Base-by-base conservation (phyloP, 1,140 invertebrate genomes). In the Microplitis demolitor region DNA sequence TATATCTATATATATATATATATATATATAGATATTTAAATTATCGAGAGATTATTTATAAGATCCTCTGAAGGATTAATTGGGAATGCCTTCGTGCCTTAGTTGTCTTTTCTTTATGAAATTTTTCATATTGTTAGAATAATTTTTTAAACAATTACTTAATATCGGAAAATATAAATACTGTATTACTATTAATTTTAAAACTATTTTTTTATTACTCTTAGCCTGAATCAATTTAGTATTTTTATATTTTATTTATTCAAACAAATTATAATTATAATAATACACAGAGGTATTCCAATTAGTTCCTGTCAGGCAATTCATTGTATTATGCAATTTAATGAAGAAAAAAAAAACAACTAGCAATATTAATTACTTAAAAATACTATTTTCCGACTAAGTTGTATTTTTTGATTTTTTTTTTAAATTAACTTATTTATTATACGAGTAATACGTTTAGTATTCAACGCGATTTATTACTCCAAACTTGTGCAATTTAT, bases 1-100 rank as follows among this genome's bases (percentile, higher is more conserved):
- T 33, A 66, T 56, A 58, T 45, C n/a, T n/a, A n/a, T 6, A n/a
- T 66, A 16, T 72, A 61, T 33, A 66, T 56, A 58, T 45, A n/a
- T 6, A n/a, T 66, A 16, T 72, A 61, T 33, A 66, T 56, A 58
- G 33, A 58, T 45, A 61, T 68, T 33, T 62, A 56, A 45, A 61
- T 63, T 69, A 9, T 61, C 14, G n/a, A 67, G 53, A 24, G 14
- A 39, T 61, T 14, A 34, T 16, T 45, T 37, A 62, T 14, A 68
- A 14, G 58, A 72, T 75, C 74, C 74, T 76, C 74, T 76, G 73
- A 53, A 73, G 71, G 62, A 76, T 67, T 76, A 71, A 70, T 71
- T 72, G 39, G 72, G 63, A 74, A 60, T 54, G 35, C 67, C 66
- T 74, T 61, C 66, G 74, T 75, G 74, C 74, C 70, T 75, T 69